Base-by-base conservation (phyloP, 2,888 invertebrate genomes). In the Arge pagana region DNA sequence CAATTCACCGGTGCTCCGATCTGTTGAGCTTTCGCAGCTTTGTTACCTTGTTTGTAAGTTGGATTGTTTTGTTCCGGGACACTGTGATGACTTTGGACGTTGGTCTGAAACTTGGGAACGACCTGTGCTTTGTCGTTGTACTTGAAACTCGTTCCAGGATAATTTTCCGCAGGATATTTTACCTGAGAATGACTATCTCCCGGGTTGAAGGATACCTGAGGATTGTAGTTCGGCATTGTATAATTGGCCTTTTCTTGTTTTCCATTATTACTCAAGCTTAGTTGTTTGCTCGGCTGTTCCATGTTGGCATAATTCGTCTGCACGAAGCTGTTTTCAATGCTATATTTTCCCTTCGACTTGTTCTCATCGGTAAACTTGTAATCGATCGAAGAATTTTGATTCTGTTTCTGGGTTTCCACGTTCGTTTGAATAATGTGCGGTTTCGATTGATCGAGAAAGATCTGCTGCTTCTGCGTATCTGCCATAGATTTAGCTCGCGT, bases 1-100 rank as follows among this genome's bases (percentile, higher is more conserved):
- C 84, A 84, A 62, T 84, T 84, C 1, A 83, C 81, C 0, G 82
- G 81, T 3, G 80, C 77, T 56, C 80, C 77, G 11, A 74, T 71
- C 11, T 54, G 54, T 13, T 43, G 42, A 6, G 18, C 21, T 18
- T 35, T 53, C 13, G 30, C 33, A 8, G 48, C 23, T 15, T 54
- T 50, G 23, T 50, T 53, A 8, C 37, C 41, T 7, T 48, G 40
- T 37, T 63, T 68, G 50, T 63, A 67, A 3, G 57, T 48, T 16
- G 61, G 40, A 41, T 56, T 66, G 1, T 65, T 63, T 4, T 74
- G 70, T n/a, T 68, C 68, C 4, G 68, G 50, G 31, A n/a, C 10
- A 0, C 15, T 10, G 15, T 67, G 52, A 48, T 74, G 65, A 3
- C 56, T 59, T 50, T 72, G 73, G 7, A 58, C 45, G 5, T 66